Percentiles rank a stretch among this genome's conserved stretches.
These are phyloP conservation scores for Vespertilio murinus DNA, from an alignment of 2,797 vertebrate species.

Conservation along the genomic window DNA sequence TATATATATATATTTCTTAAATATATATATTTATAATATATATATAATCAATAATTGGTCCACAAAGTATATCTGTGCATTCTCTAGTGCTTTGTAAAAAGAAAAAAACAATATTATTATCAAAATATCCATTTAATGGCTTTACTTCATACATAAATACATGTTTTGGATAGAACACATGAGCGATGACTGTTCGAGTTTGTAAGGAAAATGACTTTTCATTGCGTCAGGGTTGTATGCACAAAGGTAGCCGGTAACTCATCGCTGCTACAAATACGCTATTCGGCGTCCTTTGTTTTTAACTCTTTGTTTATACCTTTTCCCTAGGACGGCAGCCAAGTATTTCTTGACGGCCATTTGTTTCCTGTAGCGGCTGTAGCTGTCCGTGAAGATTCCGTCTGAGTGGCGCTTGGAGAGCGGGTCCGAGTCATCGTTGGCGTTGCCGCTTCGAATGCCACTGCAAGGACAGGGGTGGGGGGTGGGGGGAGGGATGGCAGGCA, in stretches of 20 bases:
- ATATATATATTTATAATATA: conserved; percentile 87
- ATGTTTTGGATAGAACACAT: conserved; percentile 97
- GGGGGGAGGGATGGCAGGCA: background rate
- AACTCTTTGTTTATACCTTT: conserved; percentile 99
- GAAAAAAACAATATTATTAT: conserved; percentile 98
- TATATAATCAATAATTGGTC: conserved; percentile 92
- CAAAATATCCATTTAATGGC: conserved; percentile 99
- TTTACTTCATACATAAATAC: conserved; percentile 99
- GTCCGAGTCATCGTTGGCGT: conserved; percentile 90
- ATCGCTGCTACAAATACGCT: conserved; percentile 97
- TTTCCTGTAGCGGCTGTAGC: conserved; percentile 99
- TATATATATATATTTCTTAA: conserved; percentile 83
- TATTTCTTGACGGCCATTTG: conserved; percentile 99
- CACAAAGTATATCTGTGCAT: conserved; percentile 95
- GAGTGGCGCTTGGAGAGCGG: conserved; percentile 97
- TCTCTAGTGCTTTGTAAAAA: conserved; percentile 98
- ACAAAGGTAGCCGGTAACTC: conserved; percentile 79
- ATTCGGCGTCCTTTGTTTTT: conserved; percentile 99
- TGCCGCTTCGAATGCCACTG: conserved; percentile 84
- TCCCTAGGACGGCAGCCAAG: conserved; percentile 98
- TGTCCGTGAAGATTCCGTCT: conserved; percentile 99
- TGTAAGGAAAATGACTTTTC: conserved; percentile 93
- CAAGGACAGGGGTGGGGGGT: conserved; percentile 38
- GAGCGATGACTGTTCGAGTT: conserved; percentile 95
- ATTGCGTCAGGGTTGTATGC: conserved; percentile 87